Percentiles rank a stretch among this genome's conserved stretches.
Conservation (phyloP, 2,888 invertebrate genomes). For the Rhamnusium bicolor region DNA sequence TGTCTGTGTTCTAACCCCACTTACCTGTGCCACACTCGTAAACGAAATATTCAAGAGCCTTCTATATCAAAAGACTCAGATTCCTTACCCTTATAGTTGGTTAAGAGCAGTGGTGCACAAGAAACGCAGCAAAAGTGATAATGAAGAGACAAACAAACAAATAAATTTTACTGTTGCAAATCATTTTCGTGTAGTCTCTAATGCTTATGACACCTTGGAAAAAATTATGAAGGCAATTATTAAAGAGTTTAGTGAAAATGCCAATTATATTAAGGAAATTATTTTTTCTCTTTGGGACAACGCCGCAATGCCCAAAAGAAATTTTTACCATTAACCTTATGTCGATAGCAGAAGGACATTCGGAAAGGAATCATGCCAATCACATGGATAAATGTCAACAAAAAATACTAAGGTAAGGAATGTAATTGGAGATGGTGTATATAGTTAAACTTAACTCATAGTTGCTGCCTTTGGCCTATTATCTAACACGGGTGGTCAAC, state of each 20-base stretch:
- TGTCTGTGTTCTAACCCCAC: slow-evolving; percentile 74
- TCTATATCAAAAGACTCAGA: slow-evolving; percentile 74
- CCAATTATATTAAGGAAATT: slow-evolving; percentile 59
- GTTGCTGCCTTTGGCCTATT: too few relatives aligned
- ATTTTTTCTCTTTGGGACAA: slow-evolving; percentile 63
- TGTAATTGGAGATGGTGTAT: too few relatives aligned
- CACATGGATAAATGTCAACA: slow-evolving; percentile 58
- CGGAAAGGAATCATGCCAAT: slow-evolving; percentile 62
- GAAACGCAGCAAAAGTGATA: slow-evolving; percentile 52
- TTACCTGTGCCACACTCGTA: slow-evolving; percentile 74
- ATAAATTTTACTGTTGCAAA: slow-evolving; percentile 58
- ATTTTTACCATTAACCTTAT: slow-evolving; percentile 59
- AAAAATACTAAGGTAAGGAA: slow-evolving; percentile 62
- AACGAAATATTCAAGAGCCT: slow-evolving; percentile 75
- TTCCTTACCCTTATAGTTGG: slow-evolving; percentile 65
- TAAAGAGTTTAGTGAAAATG: slow-evolving; percentile 55
- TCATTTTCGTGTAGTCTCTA: slow-evolving; percentile 61
- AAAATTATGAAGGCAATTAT: slow-evolving; percentile 59
- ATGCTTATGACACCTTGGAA: slow-evolving; percentile 62
- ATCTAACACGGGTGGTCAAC: too few relatives aligned
- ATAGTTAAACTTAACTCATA: too few relatives aligned
- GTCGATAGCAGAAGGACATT: slow-evolving; percentile 56
- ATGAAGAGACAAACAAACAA: slow-evolving; percentile 15
- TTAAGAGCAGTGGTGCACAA: slow-evolving; percentile 61
- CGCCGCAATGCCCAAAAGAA: slow-evolving; percentile 62